Evolutionary conservation across 2,797 vertebrate genomes (phyloP), one percentile per base, ranked within the genome.

Genomic region (Sebastolobus altivelis): DNA sequence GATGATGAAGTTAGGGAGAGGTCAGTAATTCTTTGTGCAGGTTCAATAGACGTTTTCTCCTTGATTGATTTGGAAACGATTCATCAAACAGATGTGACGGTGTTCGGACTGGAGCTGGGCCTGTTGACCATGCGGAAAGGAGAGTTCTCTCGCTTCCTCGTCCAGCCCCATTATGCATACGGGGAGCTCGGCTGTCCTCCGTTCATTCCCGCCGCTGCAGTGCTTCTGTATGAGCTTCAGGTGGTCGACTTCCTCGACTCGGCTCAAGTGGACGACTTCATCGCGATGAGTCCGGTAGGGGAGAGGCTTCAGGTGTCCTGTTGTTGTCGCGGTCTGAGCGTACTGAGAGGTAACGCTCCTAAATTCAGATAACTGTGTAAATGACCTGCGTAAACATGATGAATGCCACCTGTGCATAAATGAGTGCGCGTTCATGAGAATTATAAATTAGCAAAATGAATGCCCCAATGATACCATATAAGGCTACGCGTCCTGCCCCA

Each of bases 1-100:
- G 4, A 95, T 98, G 71, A 95, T 99, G 97, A 99, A 98, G 87
- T 93, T 99, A 4, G 98, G 98, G 35, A 94, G 92, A 96, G 98
- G 99, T 99, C 80, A 83, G 91, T 87, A 1, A 13, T 0, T 14
- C 1, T 20, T 40, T 27, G 3, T 37, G 16, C 13, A 20, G 9
- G 7, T 18, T 55, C 9, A 13, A 33, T 22, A 38, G 2, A 33
- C 27, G 3, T 1, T 35, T 35, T 38, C 33, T 55, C 8, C 1
- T 25, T 27, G 12, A 33, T 16, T 63, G 12, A 25, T 74, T 62
- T 16, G 65, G 14, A 52, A 46, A 20, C 54, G 1, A 20, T 77
- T 3, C 1, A 80, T 80, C 6, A 3, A 54, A 8, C 94, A 99
- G 99, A 99, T 65, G 88, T 99, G 61, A 98, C 98, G 0, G 88